Conservation (phyloP, 2,797 vertebrate species). For the Argya squamiceps region DNA sequence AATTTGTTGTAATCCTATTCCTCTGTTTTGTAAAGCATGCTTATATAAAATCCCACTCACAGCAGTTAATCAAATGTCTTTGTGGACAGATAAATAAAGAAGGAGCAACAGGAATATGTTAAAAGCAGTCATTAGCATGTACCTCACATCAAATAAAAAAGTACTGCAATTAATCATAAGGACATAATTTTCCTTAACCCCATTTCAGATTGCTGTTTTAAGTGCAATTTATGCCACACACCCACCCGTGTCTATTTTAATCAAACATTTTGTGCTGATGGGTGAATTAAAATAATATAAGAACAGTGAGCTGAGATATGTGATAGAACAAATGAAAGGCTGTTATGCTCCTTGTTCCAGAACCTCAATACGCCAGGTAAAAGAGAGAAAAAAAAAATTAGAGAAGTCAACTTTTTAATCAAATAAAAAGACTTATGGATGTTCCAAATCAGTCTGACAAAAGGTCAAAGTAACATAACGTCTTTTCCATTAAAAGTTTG, state of each 20-base stretch:
- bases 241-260: constrained; percentile 53
- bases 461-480: neutral
- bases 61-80: neutral
- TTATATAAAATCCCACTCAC: neutral
- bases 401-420: neutral
- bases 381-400: neutral
- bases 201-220: neutral
- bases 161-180: constrained; percentile 15
- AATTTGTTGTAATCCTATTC: neutral
- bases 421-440: neutral
- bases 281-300: neutral
- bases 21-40: neutral
- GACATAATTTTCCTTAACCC: neutral
- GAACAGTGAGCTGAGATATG: neutral
- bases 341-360: neutral
- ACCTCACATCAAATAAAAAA: constrained; percentile 1
- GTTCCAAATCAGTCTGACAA: neutral
- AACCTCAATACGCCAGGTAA: neutral
- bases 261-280: constrained; percentile 24
- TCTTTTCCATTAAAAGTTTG: neutral
- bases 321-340: neutral
- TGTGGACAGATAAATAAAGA: constrained; percentile 21
- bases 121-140: neutral
- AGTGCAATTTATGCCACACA: constrained; percentile 18
- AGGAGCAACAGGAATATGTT: neutral